Conservation (phyloP, 2,888 invertebrate genomes). For the Cerceris ruficornis region DNA sequence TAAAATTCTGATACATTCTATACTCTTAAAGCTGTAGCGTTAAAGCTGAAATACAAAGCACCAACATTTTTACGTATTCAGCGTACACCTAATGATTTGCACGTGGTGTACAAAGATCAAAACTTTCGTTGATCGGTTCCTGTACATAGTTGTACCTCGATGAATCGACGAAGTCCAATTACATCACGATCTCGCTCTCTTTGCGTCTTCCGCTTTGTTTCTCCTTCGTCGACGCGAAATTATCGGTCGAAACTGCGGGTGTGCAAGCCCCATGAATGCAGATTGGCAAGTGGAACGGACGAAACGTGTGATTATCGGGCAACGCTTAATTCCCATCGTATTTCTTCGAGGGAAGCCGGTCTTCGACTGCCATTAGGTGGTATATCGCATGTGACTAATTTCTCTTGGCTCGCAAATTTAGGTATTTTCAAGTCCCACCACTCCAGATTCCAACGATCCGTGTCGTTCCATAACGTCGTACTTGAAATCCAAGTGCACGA, state of each 20-base stretch:
- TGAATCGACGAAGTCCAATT: not conserved
- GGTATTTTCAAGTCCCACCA: constrained; percentile 24
- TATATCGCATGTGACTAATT: constrained; percentile 4
- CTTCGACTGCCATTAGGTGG: not conserved
- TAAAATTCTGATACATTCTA: no score
- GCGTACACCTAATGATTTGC: constrained; percentile 13
- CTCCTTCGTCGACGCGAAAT: constrained; percentile 7
- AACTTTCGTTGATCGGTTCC: constrained; percentile 14
- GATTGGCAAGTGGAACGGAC: constrained; percentile 29
- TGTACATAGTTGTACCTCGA: not conserved
- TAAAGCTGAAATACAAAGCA: no score
- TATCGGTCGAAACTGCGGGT: constrained; percentile 7
- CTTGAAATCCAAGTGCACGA: constrained; percentile 30
- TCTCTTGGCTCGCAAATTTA: constrained; percentile 5
- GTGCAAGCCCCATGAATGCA: constrained; percentile 16
- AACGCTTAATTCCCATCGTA: constrained; percentile 2
- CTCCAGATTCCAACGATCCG: constrained; percentile 1
- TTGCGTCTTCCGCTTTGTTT: not conserved
- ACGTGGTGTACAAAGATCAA: not conserved
- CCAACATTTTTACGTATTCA: no score
- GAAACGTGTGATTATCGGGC: constrained; percentile 17
- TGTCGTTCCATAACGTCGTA: not conserved
- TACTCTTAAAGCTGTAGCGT: no score
- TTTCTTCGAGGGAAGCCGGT: constrained; percentile 5
- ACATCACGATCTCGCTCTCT: not conserved